A percentile compares a stretch with the other conserved stretches of the same genome.
These are phyloP conservation scores for Umimayanthus kanabou DNA, from an alignment of 92 coral and sea anemone species.

Conservation along the genomic window DNA sequence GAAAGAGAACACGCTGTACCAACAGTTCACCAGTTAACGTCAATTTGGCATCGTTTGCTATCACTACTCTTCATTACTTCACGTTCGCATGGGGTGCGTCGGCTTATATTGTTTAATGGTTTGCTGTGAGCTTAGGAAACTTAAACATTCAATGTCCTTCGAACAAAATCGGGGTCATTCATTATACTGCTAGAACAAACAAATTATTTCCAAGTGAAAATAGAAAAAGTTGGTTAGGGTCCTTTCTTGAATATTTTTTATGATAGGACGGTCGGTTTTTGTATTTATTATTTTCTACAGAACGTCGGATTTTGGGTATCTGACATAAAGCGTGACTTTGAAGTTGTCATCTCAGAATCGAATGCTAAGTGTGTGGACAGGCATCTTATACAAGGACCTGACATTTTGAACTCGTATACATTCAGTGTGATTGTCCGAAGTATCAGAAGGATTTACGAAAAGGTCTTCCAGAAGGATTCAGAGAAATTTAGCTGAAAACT, in stretches of 20 bases:
- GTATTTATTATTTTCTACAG: background rate
- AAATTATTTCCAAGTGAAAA: too few species aligned
- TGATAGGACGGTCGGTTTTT: background rate
- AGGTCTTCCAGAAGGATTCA: too few species aligned
- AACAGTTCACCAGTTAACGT: constrained; percentile 20
- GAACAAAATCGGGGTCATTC: too few species aligned
- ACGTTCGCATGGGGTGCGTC: background rate
- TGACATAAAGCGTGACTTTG: too few species aligned
- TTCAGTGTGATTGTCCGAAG: too few species aligned
- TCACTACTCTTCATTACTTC: background rate
- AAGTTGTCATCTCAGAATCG: too few species aligned
- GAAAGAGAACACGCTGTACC: constrained; percentile 72
- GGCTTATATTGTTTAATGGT: background rate
- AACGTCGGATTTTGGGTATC: background rate
- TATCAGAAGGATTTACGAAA: too few species aligned
- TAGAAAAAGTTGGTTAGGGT: background rate
- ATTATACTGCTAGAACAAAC: background rate
- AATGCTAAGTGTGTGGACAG: too few species aligned
- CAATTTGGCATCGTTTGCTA: background rate
- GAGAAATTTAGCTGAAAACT: too few species aligned
- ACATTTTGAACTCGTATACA: too few species aligned
- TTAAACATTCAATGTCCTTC: too few species aligned
- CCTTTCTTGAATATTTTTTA: too few species aligned
- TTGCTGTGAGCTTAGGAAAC: background rate
- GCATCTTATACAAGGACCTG: background rate